Conservation (phyloP, 2,113 vertebrate species). For the Phocoena phocoena region DNA sequence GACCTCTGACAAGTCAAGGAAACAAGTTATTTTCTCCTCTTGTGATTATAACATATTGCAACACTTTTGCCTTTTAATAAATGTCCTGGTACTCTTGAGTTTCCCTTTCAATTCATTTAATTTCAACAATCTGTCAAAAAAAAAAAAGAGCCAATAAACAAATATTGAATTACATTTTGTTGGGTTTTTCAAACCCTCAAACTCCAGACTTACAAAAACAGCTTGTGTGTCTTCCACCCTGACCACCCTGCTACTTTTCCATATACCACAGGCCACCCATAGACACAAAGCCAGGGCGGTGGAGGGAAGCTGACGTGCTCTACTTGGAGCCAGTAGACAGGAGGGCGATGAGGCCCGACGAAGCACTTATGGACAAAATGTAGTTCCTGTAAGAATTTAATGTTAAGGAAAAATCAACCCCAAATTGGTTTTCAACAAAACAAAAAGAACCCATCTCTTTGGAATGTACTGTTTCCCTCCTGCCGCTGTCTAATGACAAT, state of each 20-base stretch:
- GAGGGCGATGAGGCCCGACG: slow-evolving; percentile 97
- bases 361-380: slow-evolving; percentile 96
- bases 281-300: background rate
- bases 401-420: slow-evolving; percentile 85
- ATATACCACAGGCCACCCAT: background rate
- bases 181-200: slow-evolving; percentile 55
- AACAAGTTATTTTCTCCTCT: slow-evolving; percentile 72
- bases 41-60: slow-evolving; percentile 48
- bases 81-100: slow-evolving; percentile 60
- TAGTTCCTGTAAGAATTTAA: slow-evolving; percentile 90
- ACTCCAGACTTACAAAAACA: slow-evolving; percentile 46
- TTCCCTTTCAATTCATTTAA: slow-evolving; percentile 69
- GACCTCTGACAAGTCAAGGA: slow-evolving; percentile 77
- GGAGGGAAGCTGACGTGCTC: slow-evolving; percentile 32
- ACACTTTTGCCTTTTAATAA: slow-evolving; percentile 69
- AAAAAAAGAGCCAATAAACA: slow-evolving; percentile 72
- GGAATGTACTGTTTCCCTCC: background rate
- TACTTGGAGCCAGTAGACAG: slow-evolving; percentile 98
- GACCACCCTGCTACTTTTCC: background rate
- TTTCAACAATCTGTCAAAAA: slow-evolving; percentile 62
- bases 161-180: slow-evolving; percentile 58
- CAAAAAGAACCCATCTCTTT: background rate
- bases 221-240: slow-evolving; percentile 20
- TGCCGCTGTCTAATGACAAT: background rate
- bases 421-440: background rate